Evolutionary conservation across 2,888 invertebrate species (phyloP).

Genomic region (Piscicola geometra): DNA sequence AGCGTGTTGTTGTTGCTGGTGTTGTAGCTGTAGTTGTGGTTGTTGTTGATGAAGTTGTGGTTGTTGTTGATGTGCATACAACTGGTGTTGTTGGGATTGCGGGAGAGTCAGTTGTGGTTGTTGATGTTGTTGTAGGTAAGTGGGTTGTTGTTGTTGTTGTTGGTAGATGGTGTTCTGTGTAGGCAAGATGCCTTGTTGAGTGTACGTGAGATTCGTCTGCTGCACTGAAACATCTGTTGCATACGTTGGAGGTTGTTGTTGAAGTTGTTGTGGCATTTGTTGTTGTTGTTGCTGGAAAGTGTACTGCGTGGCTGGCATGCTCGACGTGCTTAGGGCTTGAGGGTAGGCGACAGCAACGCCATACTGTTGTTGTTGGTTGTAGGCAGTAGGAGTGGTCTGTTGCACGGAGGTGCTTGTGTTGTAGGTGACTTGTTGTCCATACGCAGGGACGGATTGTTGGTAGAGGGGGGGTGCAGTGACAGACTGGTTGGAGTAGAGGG

Average conservation of each 20-base stretch:
- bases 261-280: not conserved
- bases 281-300: not conserved
- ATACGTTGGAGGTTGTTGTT: constrained; percentile 23
- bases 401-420: not conserved
- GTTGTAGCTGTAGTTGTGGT: constrained; percentile 17
- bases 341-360: constrained; percentile 2
- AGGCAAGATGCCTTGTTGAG: constrained; percentile 5
- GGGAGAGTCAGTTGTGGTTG: constrained; percentile 11
- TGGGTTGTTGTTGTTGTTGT: constrained; percentile 31
- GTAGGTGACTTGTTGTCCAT: not conserved
- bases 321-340: not conserved
- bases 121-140: constrained; percentile 22
- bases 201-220: constrained; percentile 10
- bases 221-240: constrained; percentile 15
- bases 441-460: not conserved
- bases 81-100: constrained; percentile 5
- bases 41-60: constrained; percentile 9
- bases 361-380: not conserved
- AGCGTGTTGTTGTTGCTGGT: constrained; percentile 20
- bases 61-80: no score
- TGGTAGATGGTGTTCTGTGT: constrained; percentile 4
- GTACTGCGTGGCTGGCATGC: not conserved
- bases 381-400: not conserved
- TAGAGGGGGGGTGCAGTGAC: constrained; percentile 9
- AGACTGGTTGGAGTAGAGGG: constrained; percentile 15